phyloP scores from a whole-genome alignment of 2,113 vertebrate species.

The Acrocephalus arundinaceus region DNA sequence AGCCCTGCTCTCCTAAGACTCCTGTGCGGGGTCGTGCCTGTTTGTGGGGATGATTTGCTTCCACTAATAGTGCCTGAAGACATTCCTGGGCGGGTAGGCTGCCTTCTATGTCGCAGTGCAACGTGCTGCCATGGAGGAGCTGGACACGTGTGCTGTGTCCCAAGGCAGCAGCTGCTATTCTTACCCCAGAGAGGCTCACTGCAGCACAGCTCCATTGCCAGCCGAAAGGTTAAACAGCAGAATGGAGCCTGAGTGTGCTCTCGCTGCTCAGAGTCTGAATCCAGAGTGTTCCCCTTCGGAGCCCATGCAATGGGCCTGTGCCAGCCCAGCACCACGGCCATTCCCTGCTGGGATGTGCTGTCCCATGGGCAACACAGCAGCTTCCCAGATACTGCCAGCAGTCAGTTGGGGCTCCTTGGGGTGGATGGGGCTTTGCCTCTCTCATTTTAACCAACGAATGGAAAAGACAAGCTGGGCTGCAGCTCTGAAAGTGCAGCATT shows the following conservation, averaged over 20 bases:
- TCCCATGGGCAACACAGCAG: background rate
- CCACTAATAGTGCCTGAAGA: conserved; percentile 13
- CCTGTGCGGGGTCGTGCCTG: background rate
- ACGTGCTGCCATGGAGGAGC: background rate
- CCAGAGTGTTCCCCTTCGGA: background rate
- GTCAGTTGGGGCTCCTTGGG: background rate
- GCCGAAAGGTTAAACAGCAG: background rate
- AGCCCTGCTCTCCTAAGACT: background rate
- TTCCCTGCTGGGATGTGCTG: background rate
- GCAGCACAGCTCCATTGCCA: background rate
- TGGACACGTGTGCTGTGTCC: conserved; percentile 25
- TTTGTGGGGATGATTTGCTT: background rate
- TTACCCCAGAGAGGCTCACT: background rate
- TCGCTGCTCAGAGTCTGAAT: background rate
- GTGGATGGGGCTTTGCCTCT: background rate
- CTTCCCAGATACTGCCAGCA: background rate
- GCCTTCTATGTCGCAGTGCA: background rate
- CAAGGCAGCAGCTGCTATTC: conserved; percentile 49
- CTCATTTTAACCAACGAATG: background rate
- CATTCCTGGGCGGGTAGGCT: conserved; percentile 53
- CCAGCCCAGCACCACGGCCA: background rate
- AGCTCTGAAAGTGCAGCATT: background rate
- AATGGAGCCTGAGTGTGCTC: background rate
- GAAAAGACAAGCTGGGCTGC: background rate
- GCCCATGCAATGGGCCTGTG: background rate